Evolutionary conservation across 1,140 invertebrate species (phyloP).

Genomic region (Pachypeltis micranthus): DNA sequence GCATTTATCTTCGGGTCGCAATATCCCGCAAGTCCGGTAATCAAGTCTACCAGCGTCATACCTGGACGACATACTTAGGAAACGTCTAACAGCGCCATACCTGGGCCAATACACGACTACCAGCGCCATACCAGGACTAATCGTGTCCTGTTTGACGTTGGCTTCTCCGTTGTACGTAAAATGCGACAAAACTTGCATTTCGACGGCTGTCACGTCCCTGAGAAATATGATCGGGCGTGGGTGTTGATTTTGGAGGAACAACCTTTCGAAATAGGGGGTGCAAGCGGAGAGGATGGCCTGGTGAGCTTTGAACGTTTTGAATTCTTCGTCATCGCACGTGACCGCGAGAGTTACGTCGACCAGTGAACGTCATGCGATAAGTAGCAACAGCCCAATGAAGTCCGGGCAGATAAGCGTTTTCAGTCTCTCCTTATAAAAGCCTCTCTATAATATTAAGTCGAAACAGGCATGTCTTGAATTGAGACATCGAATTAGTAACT

Average conservation of each 20-base stretch:
- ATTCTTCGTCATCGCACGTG: slow-evolving; percentile 54
- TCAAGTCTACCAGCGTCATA: too few relatives aligned
- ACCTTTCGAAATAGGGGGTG: slow-evolving; percentile 87
- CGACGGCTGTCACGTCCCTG: slow-evolving; percentile 74
- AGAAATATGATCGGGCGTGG: slow-evolving; percentile 85
- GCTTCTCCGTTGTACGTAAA: slow-evolving; percentile 89
- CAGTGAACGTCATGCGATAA: too few relatives aligned
- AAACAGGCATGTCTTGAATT: too few relatives aligned
- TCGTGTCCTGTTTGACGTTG: slow-evolving; percentile 73
- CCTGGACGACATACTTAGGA: too few relatives aligned
- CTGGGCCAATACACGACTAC: too few relatives aligned
- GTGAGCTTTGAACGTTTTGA: slow-evolving; percentile 72
- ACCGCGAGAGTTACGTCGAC: slow-evolving; percentile 80
- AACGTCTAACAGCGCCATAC: too few relatives aligned
- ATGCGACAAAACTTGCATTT: slow-evolving; percentile 75
- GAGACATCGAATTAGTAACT: too few relatives aligned
- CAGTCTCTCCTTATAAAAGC: too few relatives aligned
- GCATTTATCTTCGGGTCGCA: neutral
- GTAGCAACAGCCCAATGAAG: too few relatives aligned
- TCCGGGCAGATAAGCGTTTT: slow-evolving; percentile 75
- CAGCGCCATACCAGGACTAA: too few relatives aligned
- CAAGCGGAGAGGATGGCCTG: slow-evolving; percentile 87
- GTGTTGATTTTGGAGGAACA: slow-evolving; percentile 81
- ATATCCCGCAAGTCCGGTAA: too few relatives aligned
- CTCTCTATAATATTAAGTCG: too few relatives aligned